Evolutionary conservation across 2,113 vertebrate genomes (phyloP).

Genomic region (Melanostigma gelatinosum): DNA sequence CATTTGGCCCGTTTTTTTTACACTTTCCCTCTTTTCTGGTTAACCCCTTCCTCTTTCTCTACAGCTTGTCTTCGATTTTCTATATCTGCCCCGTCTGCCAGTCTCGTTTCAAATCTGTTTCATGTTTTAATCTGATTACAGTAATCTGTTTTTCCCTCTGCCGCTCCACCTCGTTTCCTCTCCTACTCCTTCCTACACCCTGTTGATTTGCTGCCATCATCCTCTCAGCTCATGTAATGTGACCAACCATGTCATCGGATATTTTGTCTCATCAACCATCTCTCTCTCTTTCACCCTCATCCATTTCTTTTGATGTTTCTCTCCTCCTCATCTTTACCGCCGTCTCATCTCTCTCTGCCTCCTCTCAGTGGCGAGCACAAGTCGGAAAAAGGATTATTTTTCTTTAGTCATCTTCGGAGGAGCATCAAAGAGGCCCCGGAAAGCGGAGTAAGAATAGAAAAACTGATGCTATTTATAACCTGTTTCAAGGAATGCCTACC

Average conservation of each 20-base stretch:
- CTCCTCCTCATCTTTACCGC: neutral
- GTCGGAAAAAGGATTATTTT: constrained; percentile 63
- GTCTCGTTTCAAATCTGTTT: constrained; percentile 59
- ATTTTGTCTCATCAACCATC: constrained; percentile 42
- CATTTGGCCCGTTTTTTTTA: neutral
- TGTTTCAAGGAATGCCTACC: constrained; percentile 60
- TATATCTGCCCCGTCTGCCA: constrained; percentile 7
- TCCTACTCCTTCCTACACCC: constrained; percentile 31
- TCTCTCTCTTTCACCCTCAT: constrained; percentile 1
- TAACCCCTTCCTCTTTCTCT: constrained; percentile 8
- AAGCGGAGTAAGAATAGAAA: constrained; percentile 73
- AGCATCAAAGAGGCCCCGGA: constrained; percentile 65
- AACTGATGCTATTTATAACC: constrained; percentile 70
- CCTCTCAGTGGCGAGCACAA: constrained; percentile 40
- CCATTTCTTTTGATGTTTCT: constrained; percentile 10
- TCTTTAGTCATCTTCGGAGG: constrained; percentile 62
- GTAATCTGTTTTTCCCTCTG: constrained; percentile 46
- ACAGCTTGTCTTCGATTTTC: constrained; percentile 6
- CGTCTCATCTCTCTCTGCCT: constrained; percentile 41
- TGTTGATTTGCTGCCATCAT: constrained; percentile 28
- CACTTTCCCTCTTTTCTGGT: neutral
- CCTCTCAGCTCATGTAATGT: constrained; percentile 8
- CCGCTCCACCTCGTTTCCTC: constrained; percentile 34
- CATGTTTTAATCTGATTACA: constrained; percentile 57
- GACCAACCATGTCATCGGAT: constrained; percentile 33